These are phyloP conservation scores for Perca flavescens DNA, from an alignment of 2,113 vertebrate genomes.

Conservation along the genomic window DNA sequence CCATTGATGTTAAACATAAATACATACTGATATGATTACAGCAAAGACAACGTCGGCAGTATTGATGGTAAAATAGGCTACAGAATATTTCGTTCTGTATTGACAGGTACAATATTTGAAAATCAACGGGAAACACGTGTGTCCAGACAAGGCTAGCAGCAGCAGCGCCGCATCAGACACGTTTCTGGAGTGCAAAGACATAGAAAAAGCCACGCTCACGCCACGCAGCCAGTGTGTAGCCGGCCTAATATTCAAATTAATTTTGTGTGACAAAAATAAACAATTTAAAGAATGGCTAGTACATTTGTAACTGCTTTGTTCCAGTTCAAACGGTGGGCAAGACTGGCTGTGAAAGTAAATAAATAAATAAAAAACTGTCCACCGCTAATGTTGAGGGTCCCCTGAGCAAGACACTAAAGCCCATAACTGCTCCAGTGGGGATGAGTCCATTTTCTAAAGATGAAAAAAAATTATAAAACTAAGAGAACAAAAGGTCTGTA, in stretches of 20 bases:
- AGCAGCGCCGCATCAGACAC: too few relatives aligned
- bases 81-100: too few relatives aligned
- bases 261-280: not conserved
- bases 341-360: constrained; percentile 16
- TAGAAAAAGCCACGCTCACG: too few relatives aligned
- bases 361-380: not conserved
- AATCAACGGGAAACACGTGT: too few relatives aligned
- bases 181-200: too few relatives aligned
- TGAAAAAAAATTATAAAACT: constrained; percentile 51
- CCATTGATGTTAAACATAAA: too few relatives aligned
- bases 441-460: constrained; percentile 35
- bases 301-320: not conserved
- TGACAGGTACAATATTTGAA: too few relatives aligned
- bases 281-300: not conserved
- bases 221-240: too few relatives aligned
- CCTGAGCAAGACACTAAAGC: constrained; percentile 25
- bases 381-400: constrained; percentile 11
- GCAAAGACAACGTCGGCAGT: too few relatives aligned
- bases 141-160: too few relatives aligned
- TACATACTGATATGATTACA: too few relatives aligned
- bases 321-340: not conserved
- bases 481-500: constrained; percentile 33
- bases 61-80: too few relatives aligned
- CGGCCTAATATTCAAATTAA: constrained; percentile 5
- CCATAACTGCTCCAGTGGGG: constrained; percentile 25